phyloP scores from a whole-genome alignment of 2,113 vertebrate genomes.

The Blennius ocellaris region DNA sequence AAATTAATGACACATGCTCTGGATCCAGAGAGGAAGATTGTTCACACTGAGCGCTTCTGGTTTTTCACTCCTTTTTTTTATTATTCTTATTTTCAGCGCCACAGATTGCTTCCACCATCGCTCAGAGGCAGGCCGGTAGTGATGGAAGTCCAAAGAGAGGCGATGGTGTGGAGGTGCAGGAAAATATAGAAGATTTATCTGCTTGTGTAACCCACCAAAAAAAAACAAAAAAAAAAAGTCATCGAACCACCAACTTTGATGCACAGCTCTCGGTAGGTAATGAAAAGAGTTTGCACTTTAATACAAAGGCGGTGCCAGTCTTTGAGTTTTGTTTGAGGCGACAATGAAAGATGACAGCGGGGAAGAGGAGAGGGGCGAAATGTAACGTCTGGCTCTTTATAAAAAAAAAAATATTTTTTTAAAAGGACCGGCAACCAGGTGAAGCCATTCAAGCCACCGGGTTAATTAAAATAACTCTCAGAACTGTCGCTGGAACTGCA shows the following conservation, averaged over 20 bases:
- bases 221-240: not conserved
- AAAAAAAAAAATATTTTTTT: too few relatives aligned
- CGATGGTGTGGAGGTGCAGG: conserved; percentile 33
- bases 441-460: conserved; percentile 1
- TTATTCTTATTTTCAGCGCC: not conserved
- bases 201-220: conserved; percentile 20
- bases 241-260: conserved; percentile 1
- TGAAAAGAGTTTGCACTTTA: not conserved
- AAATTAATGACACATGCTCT: conserved; percentile 1
- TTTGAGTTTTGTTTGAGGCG: conserved; percentile 29
- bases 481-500: conserved; percentile 5
- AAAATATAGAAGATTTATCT: conserved; percentile 33
- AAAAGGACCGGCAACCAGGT: conserved; percentile 4
- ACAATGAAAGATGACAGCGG: conserved; percentile 8
- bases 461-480: conserved; percentile 36
- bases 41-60: conserved; percentile 48
- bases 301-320: conserved; percentile 1
- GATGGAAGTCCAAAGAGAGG: conserved; percentile 39
- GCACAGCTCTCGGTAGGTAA: not conserved
- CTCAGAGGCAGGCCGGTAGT: conserved; percentile 24
- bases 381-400: not conserved
- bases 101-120: conserved; percentile 47
- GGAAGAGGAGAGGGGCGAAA: conserved; percentile 10
- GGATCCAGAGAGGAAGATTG: conserved; percentile 39
- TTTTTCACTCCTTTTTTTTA: conserved; percentile 4